Conservation (phyloP, 2,888 invertebrate genomes). For the Desoria tigrina region DNA sequence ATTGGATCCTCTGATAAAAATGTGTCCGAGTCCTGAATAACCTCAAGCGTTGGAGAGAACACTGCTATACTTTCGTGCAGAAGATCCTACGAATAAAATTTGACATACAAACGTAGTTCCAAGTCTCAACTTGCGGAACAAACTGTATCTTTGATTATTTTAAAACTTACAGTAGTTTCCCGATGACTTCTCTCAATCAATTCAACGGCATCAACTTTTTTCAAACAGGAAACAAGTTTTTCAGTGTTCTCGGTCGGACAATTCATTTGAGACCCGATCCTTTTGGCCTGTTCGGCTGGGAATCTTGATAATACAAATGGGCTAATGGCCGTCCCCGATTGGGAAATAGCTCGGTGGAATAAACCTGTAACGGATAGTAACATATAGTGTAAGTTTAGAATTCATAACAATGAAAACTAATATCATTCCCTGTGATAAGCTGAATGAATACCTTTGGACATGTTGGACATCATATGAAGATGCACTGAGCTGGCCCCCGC, state of each 20-base stretch:
- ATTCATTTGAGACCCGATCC: conserved; percentile 44
- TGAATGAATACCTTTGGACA: conserved; percentile 34
- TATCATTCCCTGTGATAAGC: background rate
- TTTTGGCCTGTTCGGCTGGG: conserved; percentile 39
- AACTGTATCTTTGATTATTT: too few species aligned
- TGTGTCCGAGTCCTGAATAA: conserved; percentile 19
- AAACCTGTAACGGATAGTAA: too few species aligned
- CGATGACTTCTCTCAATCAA: conserved; percentile 32
- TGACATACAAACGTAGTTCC: background rate
- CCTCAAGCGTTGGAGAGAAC: conserved; percentile 30
- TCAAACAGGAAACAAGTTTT: conserved; percentile 43
- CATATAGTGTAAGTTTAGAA: background rate
- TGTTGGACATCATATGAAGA: conserved; percentile 38
- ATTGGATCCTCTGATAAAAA: conserved; percentile 25
- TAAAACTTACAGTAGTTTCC: conserved; percentile 39
- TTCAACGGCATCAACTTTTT: conserved; percentile 32
- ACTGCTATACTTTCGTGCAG: conserved; percentile 18
- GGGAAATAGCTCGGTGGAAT: conserved; percentile 40
- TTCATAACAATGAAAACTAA: background rate
- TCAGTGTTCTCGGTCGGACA: conserved; percentile 33
- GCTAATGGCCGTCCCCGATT: conserved; percentile 38
- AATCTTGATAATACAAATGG: conserved; percentile 39
- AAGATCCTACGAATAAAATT: conserved; percentile 8
- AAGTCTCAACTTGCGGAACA: too few species aligned
- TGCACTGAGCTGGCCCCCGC: conserved; percentile 28